Conservation (phyloP, 2,797 vertebrate genomes). For the Apodemus agrarius region DNA sequence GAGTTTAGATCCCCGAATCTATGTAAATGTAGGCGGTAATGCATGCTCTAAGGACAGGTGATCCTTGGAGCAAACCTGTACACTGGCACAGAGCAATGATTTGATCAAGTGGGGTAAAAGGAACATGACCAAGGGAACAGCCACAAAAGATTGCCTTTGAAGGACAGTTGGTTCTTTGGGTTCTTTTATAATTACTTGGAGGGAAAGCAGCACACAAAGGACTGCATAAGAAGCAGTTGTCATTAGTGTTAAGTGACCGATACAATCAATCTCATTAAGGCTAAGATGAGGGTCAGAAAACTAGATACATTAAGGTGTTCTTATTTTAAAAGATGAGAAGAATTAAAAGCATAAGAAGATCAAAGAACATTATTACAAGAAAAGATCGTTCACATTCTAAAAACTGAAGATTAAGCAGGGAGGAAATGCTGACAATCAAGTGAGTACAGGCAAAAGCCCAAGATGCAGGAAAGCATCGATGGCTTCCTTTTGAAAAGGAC, state of each 20-base stretch:
- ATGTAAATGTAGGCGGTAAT: background rate
- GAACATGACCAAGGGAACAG: background rate
- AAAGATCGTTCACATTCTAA: constrained; percentile 46
- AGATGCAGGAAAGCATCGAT: background rate
- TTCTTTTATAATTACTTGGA: constrained; percentile 25
- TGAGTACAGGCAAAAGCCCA: background rate
- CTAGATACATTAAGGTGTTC: background rate
- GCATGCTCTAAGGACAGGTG: background rate
- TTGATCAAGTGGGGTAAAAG: background rate
- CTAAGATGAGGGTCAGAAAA: constrained; percentile 21
- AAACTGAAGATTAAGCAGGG: constrained; percentile 39
- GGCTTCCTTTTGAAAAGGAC: background rate
- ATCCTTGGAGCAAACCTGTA: background rate
- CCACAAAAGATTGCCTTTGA: background rate
- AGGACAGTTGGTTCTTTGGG: constrained; percentile 7
- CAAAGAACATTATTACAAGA: constrained; percentile 52
- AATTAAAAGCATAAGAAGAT: constrained; percentile 56
- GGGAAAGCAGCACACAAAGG: background rate
- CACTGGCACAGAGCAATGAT: background rate
- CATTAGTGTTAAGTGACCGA: constrained; percentile 7
- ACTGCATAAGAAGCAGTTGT: background rate
- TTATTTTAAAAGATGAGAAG: constrained; percentile 42
- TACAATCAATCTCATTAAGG: constrained; percentile 33
- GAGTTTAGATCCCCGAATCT: background rate
- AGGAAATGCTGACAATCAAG: constrained; percentile 10